Conservation (phyloP, 2,888 invertebrate species). For the Mesochorus sp. region DNA sequence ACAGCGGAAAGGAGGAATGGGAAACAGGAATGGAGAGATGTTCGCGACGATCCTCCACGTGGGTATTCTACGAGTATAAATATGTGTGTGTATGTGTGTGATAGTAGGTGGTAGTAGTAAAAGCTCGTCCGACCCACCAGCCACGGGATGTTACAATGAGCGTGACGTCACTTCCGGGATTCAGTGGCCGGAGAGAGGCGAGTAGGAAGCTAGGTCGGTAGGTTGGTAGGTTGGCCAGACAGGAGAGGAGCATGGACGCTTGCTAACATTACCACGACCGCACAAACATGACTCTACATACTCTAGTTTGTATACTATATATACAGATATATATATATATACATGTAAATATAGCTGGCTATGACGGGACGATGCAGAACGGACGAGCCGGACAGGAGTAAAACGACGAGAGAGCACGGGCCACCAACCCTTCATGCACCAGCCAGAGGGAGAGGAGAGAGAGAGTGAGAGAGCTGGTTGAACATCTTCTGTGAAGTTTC, state of each 20-base stretch:
- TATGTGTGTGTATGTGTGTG: background rate
- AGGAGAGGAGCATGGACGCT: constrained; percentile 26
- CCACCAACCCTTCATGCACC: no score
- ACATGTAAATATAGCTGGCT: no score
- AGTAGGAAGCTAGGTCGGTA: constrained; percentile 78
- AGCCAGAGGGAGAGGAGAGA: no score
- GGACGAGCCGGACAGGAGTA: background rate
- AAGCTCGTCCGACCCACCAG: constrained; percentile 43
- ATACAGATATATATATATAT: no score
- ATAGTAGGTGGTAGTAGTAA: constrained; percentile 19
- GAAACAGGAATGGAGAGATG: constrained; percentile 15
- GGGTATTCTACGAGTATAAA: background rate
- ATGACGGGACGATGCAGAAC: background rate
- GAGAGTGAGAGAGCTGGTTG: no score
- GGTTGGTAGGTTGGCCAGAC: constrained; percentile 72
- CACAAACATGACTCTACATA: background rate
- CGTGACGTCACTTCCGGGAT: constrained; percentile 80
- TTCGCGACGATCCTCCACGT: background rate
- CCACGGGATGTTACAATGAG: constrained; percentile 78
- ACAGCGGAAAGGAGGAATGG: background rate
- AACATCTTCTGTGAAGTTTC: no score
- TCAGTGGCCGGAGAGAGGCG: constrained; percentile 64
- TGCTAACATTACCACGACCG: constrained; percentile 24
- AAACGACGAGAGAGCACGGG: no score
- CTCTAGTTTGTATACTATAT: background rate